A percentile compares a stretch with the other conserved stretches of the same genome.
phyloP scores from a whole-genome alignment of 2,797 vertebrate species.

The Alca torda region DNA sequence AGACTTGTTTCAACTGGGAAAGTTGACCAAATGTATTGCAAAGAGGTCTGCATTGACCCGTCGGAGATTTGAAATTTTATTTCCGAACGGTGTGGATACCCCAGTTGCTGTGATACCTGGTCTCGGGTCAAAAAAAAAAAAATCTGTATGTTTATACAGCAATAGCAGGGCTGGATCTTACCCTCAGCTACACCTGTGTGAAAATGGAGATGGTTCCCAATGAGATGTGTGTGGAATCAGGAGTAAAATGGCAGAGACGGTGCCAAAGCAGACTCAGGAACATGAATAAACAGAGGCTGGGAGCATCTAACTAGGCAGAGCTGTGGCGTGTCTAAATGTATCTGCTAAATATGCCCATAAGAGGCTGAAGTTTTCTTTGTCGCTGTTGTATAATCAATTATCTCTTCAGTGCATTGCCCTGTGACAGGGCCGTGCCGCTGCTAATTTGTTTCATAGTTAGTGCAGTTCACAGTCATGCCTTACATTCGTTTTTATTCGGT shows the following conservation, averaged over 20 bases:
- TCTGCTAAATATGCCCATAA: neutral
- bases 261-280: neutral
- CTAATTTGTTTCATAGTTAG: constrained; percentile 46
- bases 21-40: neutral
- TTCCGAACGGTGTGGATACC: neutral
- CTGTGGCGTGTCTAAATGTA: neutral
- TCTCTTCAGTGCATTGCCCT: constrained; percentile 10
- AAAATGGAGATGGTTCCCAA: neutral
- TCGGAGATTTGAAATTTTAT: neutral
- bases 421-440: neutral
- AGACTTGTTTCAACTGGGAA: neutral
- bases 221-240: neutral
- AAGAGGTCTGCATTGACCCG: neutral
- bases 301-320: neutral
- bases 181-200: neutral
- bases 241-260: neutral
- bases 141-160: neutral
- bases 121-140: neutral
- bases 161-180: neutral
- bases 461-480: neutral
- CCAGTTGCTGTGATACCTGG: neutral
- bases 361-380: constrained; percentile 29
- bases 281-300: neutral
- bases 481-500: neutral
- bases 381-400: constrained; percentile 10